Percentiles rank a stretch among this genome's conserved stretches.
Evolutionary conservation across 1,140 invertebrate genomes (phyloP).

Genomic region (Drosophila ogumai): DNA sequence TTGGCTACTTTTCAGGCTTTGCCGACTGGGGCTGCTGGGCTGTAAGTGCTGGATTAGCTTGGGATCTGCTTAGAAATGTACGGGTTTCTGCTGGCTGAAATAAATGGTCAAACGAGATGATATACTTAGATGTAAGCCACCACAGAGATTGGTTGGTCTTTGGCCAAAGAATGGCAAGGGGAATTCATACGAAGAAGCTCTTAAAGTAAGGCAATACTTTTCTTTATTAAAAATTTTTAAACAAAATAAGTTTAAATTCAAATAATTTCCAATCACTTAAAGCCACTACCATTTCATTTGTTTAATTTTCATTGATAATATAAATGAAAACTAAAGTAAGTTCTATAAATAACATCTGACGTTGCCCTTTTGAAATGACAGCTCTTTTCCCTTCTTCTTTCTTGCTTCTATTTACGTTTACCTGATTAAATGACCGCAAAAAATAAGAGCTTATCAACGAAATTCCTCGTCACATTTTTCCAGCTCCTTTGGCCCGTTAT

Average conservation of each 20-base stretch:
- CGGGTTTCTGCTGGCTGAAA: slow-evolving; percentile 17
- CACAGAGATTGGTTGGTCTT: neutral
- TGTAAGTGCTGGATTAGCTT: slow-evolving; percentile 39
- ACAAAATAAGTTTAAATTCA: neutral
- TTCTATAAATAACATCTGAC: neutral
- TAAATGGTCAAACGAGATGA: slow-evolving; percentile 18
- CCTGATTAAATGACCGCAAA: slow-evolving; percentile 56
- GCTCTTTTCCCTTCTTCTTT: neutral
- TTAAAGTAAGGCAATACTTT: neutral
- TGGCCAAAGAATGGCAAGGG: neutral
- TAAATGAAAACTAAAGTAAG: neutral
- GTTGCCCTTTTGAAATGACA: neutral
- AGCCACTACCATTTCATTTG: neutral
- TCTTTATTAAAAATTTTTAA: neutral
- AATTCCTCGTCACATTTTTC: slow-evolving; percentile 28
- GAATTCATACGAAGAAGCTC: neutral
- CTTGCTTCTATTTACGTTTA: slow-evolving; percentile 9
- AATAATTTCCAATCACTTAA: neutral
- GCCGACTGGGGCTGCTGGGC: slow-evolving; percentile 1
- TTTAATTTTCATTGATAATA: neutral
- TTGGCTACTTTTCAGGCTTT: slow-evolving; percentile 42
- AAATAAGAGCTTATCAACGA: slow-evolving; percentile 38
- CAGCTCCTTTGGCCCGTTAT: neutral
- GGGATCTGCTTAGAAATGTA: slow-evolving; percentile 10
- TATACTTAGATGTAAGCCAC: neutral